These are phyloP conservation scores for Lophotis ruficrista DNA, from an alignment of 2,113 vertebrate species.

Conservation along the genomic window DNA sequence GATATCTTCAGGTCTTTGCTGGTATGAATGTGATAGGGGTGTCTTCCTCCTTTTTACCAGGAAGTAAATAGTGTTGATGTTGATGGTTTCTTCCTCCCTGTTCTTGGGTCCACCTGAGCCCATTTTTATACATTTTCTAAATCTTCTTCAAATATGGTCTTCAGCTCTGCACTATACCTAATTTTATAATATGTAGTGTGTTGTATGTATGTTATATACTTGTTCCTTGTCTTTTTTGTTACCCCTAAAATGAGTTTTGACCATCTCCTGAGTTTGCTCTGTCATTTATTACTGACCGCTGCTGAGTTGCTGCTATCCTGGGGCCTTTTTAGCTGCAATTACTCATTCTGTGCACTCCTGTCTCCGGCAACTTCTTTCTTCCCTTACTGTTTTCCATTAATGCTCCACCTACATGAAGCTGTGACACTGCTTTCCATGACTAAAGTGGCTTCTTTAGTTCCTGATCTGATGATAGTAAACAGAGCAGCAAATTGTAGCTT, in stretches of 20 bases:
- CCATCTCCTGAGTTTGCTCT: neutral
- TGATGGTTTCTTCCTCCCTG: neutral
- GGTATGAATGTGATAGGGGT: accelerated
- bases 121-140: neutral
- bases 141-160: neutral
- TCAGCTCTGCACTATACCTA: neutral
- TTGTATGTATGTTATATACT: neutral
- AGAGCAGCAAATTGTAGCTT: neutral
- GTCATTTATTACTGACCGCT: neutral
- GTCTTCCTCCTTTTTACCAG: neutral
- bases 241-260: neutral
- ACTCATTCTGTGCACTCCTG: neutral
- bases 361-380: neutral
- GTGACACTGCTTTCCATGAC: neutral
- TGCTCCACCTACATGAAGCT: neutral
- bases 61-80: neutral
- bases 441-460: neutral
- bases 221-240: neutral
- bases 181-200: neutral
- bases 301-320: neutral
- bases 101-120: neutral
- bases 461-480: neutral
- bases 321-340: neutral
- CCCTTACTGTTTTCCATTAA: neutral
- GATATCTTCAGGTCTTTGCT: neutral